Evolutionary conservation across 2,797 vertebrate genomes (phyloP), one percentile per base, ranked within the genome.

Genomic region (Picus viridis): DNA sequence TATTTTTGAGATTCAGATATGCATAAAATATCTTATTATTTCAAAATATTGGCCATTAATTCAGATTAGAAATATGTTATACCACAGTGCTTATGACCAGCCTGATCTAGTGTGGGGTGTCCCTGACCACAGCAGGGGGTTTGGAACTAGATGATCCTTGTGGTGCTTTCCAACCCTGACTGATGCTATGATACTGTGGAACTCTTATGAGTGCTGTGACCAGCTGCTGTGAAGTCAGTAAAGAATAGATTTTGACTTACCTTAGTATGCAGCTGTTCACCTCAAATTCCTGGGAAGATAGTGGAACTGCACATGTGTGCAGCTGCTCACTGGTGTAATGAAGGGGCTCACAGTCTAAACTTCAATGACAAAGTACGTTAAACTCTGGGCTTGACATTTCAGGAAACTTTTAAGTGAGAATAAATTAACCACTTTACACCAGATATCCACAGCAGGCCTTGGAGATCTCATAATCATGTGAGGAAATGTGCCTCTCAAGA

Each of bases 391-490:
- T 87, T 87, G 34, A 85, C 17, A 16, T 59, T 83, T 90, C 39
- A 85, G 78, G 69, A 86, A 89, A 54, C 4, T 75, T 92, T 76
- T 69, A 75, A 64, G 17, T 67, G 70, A 67, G 61, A 82, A 54
- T 73, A 47, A 77, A 90, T 88, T 82, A 89, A 94, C 26, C 64
- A 34, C n/a, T 93, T 91, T 74, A 73, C 74, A 61, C 57, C 71
- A 74, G 62, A 62, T 75, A 94, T 18, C 53, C 29, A 32, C 32
- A 83, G 27, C 15, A 92, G 49, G n/a, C 41, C 30, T 83, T 62
- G 26, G 53, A 86, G 43, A 62, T 72, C 24, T 91, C 39, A 27
- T 68, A 81, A 56, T 34, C 26, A 13, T 22, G 36, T 77, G 76
- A 95, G 41, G 64, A 76, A 78, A 83, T 57, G 34, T 71, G 64